Conservation (phyloP, 2,888 invertebrate genomes). For the Heliconius aoede region DNA sequence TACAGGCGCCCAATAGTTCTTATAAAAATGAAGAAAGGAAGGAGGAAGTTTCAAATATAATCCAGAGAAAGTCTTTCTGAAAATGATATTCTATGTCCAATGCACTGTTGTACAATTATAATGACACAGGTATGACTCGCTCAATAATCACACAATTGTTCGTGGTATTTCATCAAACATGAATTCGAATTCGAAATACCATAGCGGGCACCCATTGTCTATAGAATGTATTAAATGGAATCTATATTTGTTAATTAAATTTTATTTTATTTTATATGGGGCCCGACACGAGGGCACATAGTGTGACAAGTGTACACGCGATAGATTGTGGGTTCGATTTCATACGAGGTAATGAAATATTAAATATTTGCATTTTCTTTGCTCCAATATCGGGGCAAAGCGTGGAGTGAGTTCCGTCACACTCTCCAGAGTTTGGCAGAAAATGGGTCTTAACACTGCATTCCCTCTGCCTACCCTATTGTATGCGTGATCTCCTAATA, state of each 20-base stretch:
- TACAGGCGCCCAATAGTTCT: background rate
- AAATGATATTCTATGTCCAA: background rate
- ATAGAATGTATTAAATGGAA: background rate
- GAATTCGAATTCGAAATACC: constrained; percentile 34
- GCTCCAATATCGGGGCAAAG: too few relatives aligned
- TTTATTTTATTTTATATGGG: background rate
- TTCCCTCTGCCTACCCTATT: too few relatives aligned
- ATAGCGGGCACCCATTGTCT: constrained; percentile 4
- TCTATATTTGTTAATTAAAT: background rate
- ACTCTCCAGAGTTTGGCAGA: too few relatives aligned
- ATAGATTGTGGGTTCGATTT: too few relatives aligned
- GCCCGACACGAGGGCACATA: too few relatives aligned
- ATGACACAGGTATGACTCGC: constrained; percentile 40
- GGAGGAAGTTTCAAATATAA: background rate
- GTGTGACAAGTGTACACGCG: too few relatives aligned
- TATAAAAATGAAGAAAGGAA: background rate
- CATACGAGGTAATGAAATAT: too few relatives aligned
- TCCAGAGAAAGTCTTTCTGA: background rate
- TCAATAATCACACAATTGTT: constrained; percentile 46
- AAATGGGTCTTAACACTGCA: too few relatives aligned
- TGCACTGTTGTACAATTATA: constrained; percentile 18
- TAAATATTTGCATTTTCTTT: too few relatives aligned
- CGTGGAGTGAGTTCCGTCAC: too few relatives aligned
- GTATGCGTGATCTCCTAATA: too few relatives aligned
- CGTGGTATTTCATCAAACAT: constrained; percentile 47